Percentiles rank a stretch among this genome's conserved stretches.
phyloP scores from a whole-genome alignment of 2,888 invertebrate genomes.

The Caenorhabditis macrosperma region DNA sequence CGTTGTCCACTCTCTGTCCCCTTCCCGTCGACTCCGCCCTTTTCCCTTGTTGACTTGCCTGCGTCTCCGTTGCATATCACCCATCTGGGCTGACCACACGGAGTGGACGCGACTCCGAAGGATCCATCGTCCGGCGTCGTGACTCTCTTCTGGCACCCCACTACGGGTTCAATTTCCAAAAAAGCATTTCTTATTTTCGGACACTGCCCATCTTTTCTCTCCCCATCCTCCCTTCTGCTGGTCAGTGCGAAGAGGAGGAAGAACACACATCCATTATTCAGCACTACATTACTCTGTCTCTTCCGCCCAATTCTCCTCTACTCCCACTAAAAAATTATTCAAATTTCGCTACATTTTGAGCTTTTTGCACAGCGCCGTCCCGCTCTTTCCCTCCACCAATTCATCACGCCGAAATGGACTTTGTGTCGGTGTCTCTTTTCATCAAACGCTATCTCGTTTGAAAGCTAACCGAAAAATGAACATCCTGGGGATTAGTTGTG shows the following conservation, averaged over 20 bases:
- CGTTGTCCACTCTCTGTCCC: constrained; percentile 10
- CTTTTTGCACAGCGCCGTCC: background rate
- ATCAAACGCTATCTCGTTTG: constrained; percentile 1
- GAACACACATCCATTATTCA: constrained; percentile 31
- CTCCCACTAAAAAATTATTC: constrained; percentile 3
- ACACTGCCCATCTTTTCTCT: background rate
- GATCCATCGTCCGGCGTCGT: no score
- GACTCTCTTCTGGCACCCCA: no score
- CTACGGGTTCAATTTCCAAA: constrained; percentile 1
- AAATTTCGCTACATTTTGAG: background rate
- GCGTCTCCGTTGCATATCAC: constrained; percentile 14
- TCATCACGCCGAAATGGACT: constrained; percentile 38
- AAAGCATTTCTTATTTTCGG: background rate
- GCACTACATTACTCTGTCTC: constrained; percentile 33
- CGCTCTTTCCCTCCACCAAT: constrained; percentile 5
- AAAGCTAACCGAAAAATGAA: constrained; percentile 21
- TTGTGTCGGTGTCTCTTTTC: constrained; percentile 5
- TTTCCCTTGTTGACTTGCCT: constrained; percentile 1
- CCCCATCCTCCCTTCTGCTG: background rate
- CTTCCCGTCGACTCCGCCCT: background rate
- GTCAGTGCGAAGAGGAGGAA: background rate
- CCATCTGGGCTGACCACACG: background rate
- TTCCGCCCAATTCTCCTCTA: background rate
- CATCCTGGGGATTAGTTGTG: constrained; percentile 42
- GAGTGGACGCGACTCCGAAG: no score